Percentiles rank a stretch among this genome's conserved stretches.
Evolutionary conservation across 2,797 vertebrate genomes (phyloP).

Genomic region (Hylomyscus alleni): DNA sequence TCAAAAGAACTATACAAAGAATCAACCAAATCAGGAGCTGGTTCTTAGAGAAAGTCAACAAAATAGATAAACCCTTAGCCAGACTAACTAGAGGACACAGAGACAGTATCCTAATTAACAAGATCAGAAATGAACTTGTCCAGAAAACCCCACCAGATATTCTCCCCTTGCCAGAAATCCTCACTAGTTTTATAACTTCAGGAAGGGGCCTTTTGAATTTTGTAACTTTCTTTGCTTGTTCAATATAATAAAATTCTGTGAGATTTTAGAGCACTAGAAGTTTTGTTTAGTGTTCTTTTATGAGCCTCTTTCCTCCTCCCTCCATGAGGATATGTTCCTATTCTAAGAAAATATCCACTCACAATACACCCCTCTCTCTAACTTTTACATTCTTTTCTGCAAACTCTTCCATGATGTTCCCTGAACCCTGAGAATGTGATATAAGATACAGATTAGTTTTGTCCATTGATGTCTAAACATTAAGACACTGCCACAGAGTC

Average conservation of each 20-base stretch:
- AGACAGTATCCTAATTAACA: no score
- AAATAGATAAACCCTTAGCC: no score
- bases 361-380: neutral
- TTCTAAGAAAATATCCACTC: neutral
- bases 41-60: no score
- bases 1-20: no score
- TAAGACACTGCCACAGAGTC: neutral
- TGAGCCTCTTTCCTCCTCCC: neutral
- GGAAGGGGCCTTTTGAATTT: neutral
- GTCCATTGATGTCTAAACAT: neutral
- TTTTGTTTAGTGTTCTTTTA: neutral
- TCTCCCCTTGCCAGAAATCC: neutral
- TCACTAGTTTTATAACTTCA: neutral
- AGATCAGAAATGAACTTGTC: no score
- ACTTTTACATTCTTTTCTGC: neutral
- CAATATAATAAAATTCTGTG: neutral
- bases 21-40: no score
- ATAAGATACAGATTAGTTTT: neutral
- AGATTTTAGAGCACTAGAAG: neutral
- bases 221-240: neutral
- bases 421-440: neutral
- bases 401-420: neutral
- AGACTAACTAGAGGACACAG: no score
- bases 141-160: neutral
- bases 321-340: neutral